Base-by-base conservation (phyloP, 64 coral and sea anemone genomes). In the Orbicella faveolata region DNA sequence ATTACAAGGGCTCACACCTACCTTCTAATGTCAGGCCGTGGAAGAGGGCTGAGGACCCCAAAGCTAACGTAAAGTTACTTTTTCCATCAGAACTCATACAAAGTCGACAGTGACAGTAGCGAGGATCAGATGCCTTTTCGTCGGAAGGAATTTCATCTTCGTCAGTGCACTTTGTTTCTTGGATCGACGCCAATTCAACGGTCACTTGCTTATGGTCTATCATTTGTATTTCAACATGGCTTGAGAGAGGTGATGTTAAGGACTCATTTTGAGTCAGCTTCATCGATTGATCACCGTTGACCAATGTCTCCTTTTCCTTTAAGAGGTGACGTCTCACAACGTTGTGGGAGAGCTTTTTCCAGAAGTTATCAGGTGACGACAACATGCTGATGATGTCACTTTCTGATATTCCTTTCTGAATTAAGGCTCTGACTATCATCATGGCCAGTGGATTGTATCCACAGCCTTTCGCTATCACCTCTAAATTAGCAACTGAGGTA, bases 321-420 rank as follows among this genome's bases (percentile, higher is more conserved):
- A 30, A 34, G 72, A 13, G n/a, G 72, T 30, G 15, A 74, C 12
- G 13, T 10, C 30, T 74, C 9, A 33, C 72, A 30, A 74, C 14
- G 12, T 59, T 59, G 12, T 59, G 55, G 55, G 55, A 59, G 36
- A 74, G 25, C 12, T 30, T 74, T 34, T 74, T 74, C 72, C 72
- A 74, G 33, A 74, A 74, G 33, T 74, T n/a, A 33, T 74, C 72
- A 9, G 72, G 13, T 34, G 72, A 34, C 2, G 72, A 74, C 72
- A 74, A 9, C 72, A 33, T 30, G 33, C 72, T 34, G 2, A 35
- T 35, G 33, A 74, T 74, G 23, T 74, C 72, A 11, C 8, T 74
- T 74, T 74, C 72, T 74, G 72, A 34, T 35, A 74, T 74, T 35
- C 72, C 72, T 74, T 74, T 74, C 12, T 74, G 72, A 35, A 74